Evolutionary conservation across 2,113 vertebrate species (phyloP), one percentile per base, ranked within the genome.

Genomic region (Corvus hawaiiensis): DNA sequence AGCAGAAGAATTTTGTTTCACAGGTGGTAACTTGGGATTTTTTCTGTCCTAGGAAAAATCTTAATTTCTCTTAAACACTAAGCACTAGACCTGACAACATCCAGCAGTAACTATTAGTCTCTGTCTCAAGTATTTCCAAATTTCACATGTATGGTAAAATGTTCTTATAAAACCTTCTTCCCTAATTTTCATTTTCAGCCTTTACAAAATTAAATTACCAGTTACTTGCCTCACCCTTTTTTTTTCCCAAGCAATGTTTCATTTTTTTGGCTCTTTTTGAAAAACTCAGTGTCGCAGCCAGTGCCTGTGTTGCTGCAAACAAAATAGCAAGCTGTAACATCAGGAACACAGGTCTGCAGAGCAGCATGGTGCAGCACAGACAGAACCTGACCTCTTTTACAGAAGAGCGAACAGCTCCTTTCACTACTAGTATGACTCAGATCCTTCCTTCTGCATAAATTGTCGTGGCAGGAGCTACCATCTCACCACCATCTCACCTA

Each of bases 21-120:
- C 16, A 52, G 18, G 13, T n/a, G 11, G 5, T 46, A 78, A 30
- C 2, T 33, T 14, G 1, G 7, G 2, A 0, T 3, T 16, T 20
- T 33, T 75, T 46, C 59, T 51, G 17, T 27, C 43, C 26, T 55
- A 22, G 43, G 16, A 28, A 35, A 58, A 35, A 49, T 21, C 64
- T 48, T 68, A 16, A 55, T 46, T 20, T 58, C 19, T 64, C 20
- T 32, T 74, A 15, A 86, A 28, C 26, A 63, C 16, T 26, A 74
- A 73, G 19, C 46, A 48, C 21, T 41, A 49, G 16, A 74, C 8
- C 15, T 54, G 43, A 49, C 35, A 72, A 28, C 7, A 48, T n/a
- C 12, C 6, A 90, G 21, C 61, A 82, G n/a, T 35, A 68, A 51
- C 16, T 22, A 18, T 16, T 16, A 15, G 5, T 33, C 12, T 58